Conservation (phyloP, 2,797 vertebrate genomes). For the Hydrolagus colliei region DNA sequence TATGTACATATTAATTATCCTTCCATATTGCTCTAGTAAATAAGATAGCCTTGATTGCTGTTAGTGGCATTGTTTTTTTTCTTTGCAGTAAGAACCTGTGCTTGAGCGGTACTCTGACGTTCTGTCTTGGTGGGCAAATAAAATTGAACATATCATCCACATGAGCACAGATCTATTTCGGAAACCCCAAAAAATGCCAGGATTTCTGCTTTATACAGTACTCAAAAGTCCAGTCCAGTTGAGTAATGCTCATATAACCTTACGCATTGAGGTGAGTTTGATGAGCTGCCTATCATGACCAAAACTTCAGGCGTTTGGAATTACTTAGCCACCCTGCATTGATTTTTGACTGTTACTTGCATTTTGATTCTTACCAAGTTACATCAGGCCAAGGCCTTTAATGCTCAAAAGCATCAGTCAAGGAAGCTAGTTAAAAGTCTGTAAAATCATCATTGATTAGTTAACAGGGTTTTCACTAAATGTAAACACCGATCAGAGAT, state of each 20-base stretch:
- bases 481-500: conserved; percentile 36
- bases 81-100: conserved; percentile 17
- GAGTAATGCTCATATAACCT: conserved; percentile 40
- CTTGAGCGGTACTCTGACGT: conserved; percentile 34
- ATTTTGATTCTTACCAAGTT: conserved; percentile 48
- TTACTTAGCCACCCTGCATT: conserved; percentile 51
- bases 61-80: not conserved
- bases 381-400: conserved; percentile 49
- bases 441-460: conserved; percentile 49
- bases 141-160: conserved; percentile 33
- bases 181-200: conserved; percentile 7
- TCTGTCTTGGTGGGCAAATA: conserved; percentile 35
- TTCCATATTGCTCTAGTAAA: conserved; percentile 36
- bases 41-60: not conserved
- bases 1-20: not conserved
- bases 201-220: not conserved
- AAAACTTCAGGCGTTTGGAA: conserved; percentile 42
- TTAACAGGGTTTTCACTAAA: conserved; percentile 43
- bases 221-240: conserved; percentile 8
- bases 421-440: conserved; percentile 58
- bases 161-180: not conserved
- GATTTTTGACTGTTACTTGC: conserved; percentile 56
- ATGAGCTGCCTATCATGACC: conserved; percentile 39
- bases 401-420: conserved; percentile 60
- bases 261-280: conserved; percentile 40